These are phyloP conservation scores for Strix occidentalis DNA, from an alignment of 2,797 vertebrate species.

Conservation along the genomic window DNA sequence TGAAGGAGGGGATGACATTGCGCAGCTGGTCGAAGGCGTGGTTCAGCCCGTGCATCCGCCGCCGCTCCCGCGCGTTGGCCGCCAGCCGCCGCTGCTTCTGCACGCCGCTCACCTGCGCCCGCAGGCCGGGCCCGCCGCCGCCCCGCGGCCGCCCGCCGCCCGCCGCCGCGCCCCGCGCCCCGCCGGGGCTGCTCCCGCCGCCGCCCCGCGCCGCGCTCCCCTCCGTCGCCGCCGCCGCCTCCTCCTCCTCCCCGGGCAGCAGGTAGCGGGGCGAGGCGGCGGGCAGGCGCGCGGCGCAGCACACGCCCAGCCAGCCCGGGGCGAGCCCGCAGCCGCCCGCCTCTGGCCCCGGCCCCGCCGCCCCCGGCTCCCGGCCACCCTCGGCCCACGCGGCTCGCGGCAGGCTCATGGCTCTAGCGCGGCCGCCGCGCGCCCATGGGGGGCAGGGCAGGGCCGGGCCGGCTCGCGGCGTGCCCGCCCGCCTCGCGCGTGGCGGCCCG, in stretches of 20 bases:
- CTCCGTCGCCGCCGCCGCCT: slow-evolving; percentile 9
- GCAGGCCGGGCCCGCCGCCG: slow-evolving; percentile 58
- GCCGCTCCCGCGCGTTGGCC: slow-evolving; percentile 92
- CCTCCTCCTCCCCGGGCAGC: slow-evolving; percentile 13
- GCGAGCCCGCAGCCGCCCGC: slow-evolving; percentile 78
- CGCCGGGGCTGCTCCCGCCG: slow-evolving; percentile 49
- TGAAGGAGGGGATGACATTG: slow-evolving; percentile 94
- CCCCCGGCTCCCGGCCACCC: slow-evolving; percentile 35
- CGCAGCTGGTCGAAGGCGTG: slow-evolving; percentile 96
- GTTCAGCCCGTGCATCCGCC: slow-evolving; percentile 96
- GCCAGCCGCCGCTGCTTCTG: slow-evolving; percentile 91
- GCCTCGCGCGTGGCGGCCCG: slow-evolving; percentile 46
- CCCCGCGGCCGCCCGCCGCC: slow-evolving; percentile 81
- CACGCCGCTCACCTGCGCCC: slow-evolving; percentile 75
- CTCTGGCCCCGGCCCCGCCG: neutral
- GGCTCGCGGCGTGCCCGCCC: neutral
- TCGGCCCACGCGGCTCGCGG: slow-evolving; percentile 66
- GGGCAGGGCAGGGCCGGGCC: neutral
- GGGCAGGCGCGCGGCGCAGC: slow-evolving; percentile 84
- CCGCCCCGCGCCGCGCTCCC: neutral
- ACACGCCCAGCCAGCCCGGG: slow-evolving; percentile 89
- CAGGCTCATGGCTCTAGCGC: slow-evolving; percentile 54
- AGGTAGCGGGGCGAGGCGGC: slow-evolving; percentile 28
- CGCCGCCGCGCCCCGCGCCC: slow-evolving; percentile 73
- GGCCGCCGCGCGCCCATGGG: neutral